These are phyloP conservation scores for Daubentonia madagascariensis DNA, from an alignment of 2,113 vertebrate genomes.

Conservation along the genomic window DNA sequence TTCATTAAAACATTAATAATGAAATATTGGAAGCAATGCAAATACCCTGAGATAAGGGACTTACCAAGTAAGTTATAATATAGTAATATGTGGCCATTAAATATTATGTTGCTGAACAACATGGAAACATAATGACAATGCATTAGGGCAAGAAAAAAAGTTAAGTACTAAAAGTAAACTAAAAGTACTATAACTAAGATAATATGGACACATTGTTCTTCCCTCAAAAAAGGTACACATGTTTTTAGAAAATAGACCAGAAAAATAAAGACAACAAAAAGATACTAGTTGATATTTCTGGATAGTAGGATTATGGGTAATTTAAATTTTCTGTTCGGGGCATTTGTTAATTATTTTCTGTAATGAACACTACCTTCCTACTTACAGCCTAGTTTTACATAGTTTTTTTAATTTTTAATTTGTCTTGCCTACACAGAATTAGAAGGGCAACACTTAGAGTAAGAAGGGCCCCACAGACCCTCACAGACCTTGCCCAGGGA, in stretches of 20 bases:
- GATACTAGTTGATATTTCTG: background rate
- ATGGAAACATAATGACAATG: background rate
- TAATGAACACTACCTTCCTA: background rate
- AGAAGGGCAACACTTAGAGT: background rate
- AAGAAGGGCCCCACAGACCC: background rate
- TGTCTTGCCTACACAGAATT: background rate
- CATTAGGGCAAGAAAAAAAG: background rate
- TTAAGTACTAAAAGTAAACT: too few species aligned
- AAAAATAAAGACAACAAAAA: background rate
- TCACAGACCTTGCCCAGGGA: background rate
- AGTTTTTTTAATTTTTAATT: background rate
- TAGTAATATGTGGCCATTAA: background rate
- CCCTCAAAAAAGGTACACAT: background rate
- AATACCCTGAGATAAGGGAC: background rate
- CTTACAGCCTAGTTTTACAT: background rate
- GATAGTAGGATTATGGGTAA: background rate
- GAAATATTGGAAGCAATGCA: background rate
- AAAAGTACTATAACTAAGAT: background rate
- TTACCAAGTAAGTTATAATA: background rate
- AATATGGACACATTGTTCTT: background rate
- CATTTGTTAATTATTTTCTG: conserved; percentile 12
- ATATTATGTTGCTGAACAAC: background rate
- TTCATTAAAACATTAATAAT: background rate
- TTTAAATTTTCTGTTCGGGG: background rate
- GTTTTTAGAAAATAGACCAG: background rate